phyloP scores from a whole-genome alignment of 2,888 invertebrate genomes.

The Phasia obesa region DNA sequence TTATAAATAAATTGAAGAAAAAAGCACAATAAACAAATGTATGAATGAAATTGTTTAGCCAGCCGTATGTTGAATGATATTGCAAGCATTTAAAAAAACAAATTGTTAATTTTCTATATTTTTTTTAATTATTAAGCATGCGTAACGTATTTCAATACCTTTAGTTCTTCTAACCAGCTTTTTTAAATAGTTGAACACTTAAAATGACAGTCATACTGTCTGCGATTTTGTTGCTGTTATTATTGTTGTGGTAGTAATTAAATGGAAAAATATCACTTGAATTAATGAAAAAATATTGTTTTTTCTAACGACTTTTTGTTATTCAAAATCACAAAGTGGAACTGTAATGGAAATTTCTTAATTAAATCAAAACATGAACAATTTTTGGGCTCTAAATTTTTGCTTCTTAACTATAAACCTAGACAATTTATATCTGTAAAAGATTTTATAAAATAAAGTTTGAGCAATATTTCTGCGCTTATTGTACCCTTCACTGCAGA shows the following conservation, averaged over 20 bases:
- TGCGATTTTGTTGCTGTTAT: conserved; percentile 5
- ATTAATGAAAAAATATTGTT: not conserved
- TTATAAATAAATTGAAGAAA: conserved; percentile 2
- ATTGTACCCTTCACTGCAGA: too few relatives aligned
- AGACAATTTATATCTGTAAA: too few relatives aligned
- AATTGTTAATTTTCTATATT: not conserved
- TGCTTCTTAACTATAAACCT: too few relatives aligned
- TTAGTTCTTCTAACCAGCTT: conserved; percentile 8
- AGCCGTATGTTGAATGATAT: conserved; percentile 19
- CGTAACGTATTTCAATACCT: conserved; percentile 55
- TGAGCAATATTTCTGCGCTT: too few relatives aligned
- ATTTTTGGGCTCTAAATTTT: too few relatives aligned
- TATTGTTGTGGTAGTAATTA: not conserved
- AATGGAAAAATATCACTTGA: conserved; percentile 5
- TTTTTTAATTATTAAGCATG: conserved; percentile 52
- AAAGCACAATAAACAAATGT: conserved; percentile 1
- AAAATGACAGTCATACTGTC: conserved; percentile 38
- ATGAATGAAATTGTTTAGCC: conserved; percentile 53
- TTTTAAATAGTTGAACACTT: not conserved
- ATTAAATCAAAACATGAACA: too few relatives aligned
- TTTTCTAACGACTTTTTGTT: conserved; percentile 23
- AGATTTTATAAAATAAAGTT: too few relatives aligned
- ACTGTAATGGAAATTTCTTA: too few relatives aligned
- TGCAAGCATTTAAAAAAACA: too few relatives aligned
- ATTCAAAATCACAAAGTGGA: conserved; percentile 58